phyloP scores from a whole-genome alignment of 2,888 invertebrate genomes.

The Lamellibrachia satsuma region DNA sequence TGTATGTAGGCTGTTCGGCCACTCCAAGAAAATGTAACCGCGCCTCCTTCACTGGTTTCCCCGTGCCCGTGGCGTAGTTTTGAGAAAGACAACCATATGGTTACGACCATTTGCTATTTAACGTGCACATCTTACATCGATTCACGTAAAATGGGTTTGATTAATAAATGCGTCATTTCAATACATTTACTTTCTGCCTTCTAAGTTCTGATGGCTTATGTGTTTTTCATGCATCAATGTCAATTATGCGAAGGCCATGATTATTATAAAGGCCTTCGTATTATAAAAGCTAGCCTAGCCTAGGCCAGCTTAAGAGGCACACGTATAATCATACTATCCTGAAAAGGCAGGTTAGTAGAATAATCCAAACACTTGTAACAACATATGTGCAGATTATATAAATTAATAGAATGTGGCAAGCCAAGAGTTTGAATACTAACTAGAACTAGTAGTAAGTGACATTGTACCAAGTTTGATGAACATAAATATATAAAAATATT shows the following conservation, averaged over 20 bases:
- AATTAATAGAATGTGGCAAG: background rate
- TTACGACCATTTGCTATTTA: background rate
- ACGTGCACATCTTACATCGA: background rate
- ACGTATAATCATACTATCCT: too few species aligned
- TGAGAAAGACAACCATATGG: conserved; percentile 5
- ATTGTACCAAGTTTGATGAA: background rate
- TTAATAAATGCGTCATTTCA: background rate
- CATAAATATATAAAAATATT: background rate
- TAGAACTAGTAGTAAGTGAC: background rate
- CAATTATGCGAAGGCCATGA: too few species aligned
- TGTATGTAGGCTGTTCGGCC: background rate
- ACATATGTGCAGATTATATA: too few species aligned
- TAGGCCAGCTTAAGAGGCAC: too few species aligned
- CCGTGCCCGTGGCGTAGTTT: background rate
- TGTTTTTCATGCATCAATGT: too few species aligned
- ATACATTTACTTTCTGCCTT: too few species aligned
- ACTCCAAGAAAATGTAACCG: background rate
- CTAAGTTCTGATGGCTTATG: too few species aligned
- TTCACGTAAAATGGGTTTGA: background rate
- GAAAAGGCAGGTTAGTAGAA: too few species aligned
- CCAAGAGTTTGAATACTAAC: background rate
- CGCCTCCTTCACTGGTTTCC: background rate
- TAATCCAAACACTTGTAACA: too few species aligned
- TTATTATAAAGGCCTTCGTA: too few species aligned
- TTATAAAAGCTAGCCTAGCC: too few species aligned